Evolutionary conservation across 1,140 invertebrate species (phyloP), one percentile per base, ranked within the genome.

Genomic region (Cotesia glomerata): DNA sequence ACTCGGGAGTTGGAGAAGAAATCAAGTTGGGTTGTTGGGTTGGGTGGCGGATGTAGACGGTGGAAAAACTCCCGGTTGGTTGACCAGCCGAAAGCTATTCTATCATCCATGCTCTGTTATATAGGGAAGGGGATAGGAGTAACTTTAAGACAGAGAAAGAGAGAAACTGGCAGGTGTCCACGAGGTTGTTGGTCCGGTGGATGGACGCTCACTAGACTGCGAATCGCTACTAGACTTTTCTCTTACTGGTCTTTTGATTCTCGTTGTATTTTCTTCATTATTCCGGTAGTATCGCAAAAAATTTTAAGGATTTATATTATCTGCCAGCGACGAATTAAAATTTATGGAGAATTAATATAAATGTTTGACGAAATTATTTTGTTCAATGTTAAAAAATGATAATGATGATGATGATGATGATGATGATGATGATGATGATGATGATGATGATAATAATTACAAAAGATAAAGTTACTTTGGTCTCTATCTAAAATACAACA

Each of bases 81-180:
- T 14, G 16, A 49, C 14, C 13, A 49, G 36, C 34, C 63, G 63
- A 65, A 65, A 65, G 63, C 63, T 65, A 49, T 65, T 65, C 39
- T 45, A 45, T 45, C 39, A 45, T 45, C 39, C 5, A 45, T 45
- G 11, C 39, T 7, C 26, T 26, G 26, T 26, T 26, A 26, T 26
- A 26, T 26, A 2, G 26, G 26, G 26, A 26, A 26, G 26, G 26
- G 26, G 26, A 26, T 26, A 26, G 26, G 26, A 26, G 7, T 45
- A 9, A 45, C 39, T 45, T 11, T 45, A 18, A 18, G 45, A 63
- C 3, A 9, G 36, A 51, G 45, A 45, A 36, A 36, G 18, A 51
- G 36, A 16, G 8, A 65, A 16, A 65, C 34, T 65, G 63, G 63
- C 63, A 65, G 63, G 63, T 65, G 63, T 65, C 63, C 63, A 45